Evolutionary conservation across 2,888 invertebrate species (phyloP).

Genomic region (Cenopis cana): DNA sequence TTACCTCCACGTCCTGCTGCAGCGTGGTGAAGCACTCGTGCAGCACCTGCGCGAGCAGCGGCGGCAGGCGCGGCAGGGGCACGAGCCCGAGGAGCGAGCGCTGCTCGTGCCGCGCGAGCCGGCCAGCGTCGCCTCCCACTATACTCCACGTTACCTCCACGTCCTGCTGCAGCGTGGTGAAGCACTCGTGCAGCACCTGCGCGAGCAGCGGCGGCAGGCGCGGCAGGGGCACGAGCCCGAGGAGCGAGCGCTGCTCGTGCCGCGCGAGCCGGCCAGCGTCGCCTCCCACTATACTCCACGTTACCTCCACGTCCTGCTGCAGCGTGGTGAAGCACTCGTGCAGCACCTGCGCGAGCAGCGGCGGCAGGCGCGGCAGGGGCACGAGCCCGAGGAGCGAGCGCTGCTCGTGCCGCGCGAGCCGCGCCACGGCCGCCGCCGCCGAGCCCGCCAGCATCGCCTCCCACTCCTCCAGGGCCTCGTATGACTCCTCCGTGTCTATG

Average conservation of each 20-base stretch:
- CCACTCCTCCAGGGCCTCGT: constrained; percentile 71
- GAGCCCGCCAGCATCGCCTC: constrained; percentile 84
- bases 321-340: constrained; percentile 93
- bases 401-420: constrained; percentile 95
- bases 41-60: constrained; percentile 93
- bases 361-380: constrained; percentile 91
- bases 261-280: constrained; percentile 89
- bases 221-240: constrained; percentile 92
- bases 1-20: constrained; percentile 92
- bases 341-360: constrained; percentile 93
- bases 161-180: constrained; percentile 93
- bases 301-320: constrained; percentile 92
- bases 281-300: constrained; percentile 55
- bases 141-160: constrained; percentile 86
- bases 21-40: constrained; percentile 93
- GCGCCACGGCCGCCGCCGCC: constrained; percentile 92
- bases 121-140: too few species aligned
- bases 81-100: too few species aligned
- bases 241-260: constrained; percentile 92
- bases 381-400: constrained; percentile 93
- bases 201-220: constrained; percentile 94
- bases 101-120: too few species aligned
- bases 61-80: constrained; percentile 87
- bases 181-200: constrained; percentile 92
- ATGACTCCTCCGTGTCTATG: constrained; percentile 67